Base-by-base conservation (phyloP, 1,140 invertebrate species). In the Drosophila gunungcola region DNA sequence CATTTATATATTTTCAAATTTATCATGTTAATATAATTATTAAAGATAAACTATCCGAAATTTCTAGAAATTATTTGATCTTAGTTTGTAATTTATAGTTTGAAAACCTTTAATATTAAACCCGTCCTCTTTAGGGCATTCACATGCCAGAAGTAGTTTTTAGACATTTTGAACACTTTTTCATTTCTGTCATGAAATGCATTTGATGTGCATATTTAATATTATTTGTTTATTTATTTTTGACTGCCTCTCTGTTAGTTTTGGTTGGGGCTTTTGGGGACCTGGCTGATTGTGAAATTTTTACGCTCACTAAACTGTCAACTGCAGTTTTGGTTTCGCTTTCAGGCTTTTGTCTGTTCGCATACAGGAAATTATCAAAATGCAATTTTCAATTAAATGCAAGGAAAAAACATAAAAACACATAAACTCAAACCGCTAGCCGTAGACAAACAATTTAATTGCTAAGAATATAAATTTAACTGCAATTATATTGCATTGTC, bases 331-430 rank as follows among this genome's bases (percentile, higher is more conserved):
- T 61, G 72, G 73, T 79, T 48, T 83, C 42, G 74, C 48, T 82
- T 70, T 82, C 75, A 74, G 80, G 69, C 62, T 52, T 67, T 77
- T 61, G 60, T 51, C 29, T 43, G 11, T 39, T 53, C 29, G 34
- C 53, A 58, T 68, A 65, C 60, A 65, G 70, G 64, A 83, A 65
- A 75, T 84, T 75, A 83, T 75, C 64, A 75, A 83, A 75, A 79
- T 84, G 80, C 75, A 79, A 72, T 83, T 79, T 84, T 58, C 52
- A 79, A 62, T 79, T 70, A 63, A 78, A 74, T 55, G 46, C 61
- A 41, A 49, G 41, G 41, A 36, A 39, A 25, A 46, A 69, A 11
- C 12, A 36, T 7, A 38, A 41, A 29, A 55, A n/a, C 3, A 12
- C 36, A 43, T 46, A 78, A 58, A 63, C 58, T 29, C 29, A 25